Percentiles rank a stretch among this genome's conserved stretches.
phyloP scores from a whole-genome alignment of 2,888 invertebrate species.

The Drosophila yooni region DNA sequence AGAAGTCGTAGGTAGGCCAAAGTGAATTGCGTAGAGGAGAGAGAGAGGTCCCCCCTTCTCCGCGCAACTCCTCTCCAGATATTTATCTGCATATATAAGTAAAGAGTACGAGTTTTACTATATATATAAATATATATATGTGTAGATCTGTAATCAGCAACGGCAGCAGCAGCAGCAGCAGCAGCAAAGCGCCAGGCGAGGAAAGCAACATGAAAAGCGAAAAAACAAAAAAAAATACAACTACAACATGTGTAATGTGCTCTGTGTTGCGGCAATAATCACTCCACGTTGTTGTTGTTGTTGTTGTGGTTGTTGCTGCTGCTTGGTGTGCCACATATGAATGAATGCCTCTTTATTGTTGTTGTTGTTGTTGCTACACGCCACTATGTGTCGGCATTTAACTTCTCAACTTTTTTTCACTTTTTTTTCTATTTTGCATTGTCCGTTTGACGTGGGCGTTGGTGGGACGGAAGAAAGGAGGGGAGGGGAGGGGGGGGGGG shows the following conservation, averaged over 20 bases:
- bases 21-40: conserved; percentile 67
- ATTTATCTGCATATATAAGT: conserved; percentile 72
- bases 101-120: conserved; percentile 58
- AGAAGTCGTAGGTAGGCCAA: conserved; percentile 66
- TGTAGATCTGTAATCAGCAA: conserved; percentile 76
- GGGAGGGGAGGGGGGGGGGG: not conserved
- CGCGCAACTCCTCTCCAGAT: conserved; percentile 41
- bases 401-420: conserved; percentile 77
- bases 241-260: conserved; percentile 76
- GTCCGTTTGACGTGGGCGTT: conserved; percentile 62
- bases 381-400: conserved; percentile 79
- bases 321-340: conserved; percentile 73
- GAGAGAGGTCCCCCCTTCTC: not conserved
- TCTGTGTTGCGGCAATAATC: conserved; percentile 78
- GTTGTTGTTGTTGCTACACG: conserved; percentile 65
- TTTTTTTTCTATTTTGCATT: conserved; percentile 64
- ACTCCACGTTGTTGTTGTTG: conserved; percentile 51
- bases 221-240: conserved; percentile 30
- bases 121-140: conserved; percentile 29
- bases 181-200: conserved; percentile 58
- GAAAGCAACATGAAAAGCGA: conserved; percentile 56
- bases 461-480: not conserved
- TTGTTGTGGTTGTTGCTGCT: conserved; percentile 52
- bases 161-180: conserved; percentile 31
- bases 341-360: conserved; percentile 68